Percentiles rank a stretch among this genome's conserved stretches.
These are phyloP conservation scores for Holothuria scabra DNA, from an alignment of 53 echinoderm and acorn worm species.

Conservation along the genomic window DNA sequence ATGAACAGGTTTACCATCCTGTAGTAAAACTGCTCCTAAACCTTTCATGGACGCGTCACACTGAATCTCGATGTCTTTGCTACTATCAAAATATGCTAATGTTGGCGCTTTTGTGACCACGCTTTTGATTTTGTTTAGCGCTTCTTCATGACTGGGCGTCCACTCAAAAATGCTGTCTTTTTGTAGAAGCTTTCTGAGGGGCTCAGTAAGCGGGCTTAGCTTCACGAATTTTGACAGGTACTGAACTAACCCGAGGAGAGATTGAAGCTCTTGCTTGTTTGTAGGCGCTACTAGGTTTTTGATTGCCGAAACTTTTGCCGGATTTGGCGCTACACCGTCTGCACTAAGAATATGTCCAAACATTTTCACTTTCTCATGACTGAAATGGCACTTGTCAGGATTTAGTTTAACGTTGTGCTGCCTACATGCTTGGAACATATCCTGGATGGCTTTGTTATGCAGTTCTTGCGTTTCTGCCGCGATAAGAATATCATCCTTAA, in stretches of 20 bases:
- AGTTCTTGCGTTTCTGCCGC: conserved; percentile 27
- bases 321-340: conserved; percentile 47
- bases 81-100: conserved; percentile 45
- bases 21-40: conserved; percentile 44
- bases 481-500: conserved; percentile 48
- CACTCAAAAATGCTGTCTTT: conserved; percentile 19
- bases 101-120: conserved; percentile 34
- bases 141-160: too few species aligned
- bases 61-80: conserved; percentile 40
- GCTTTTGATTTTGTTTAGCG: too few species aligned
- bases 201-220: conserved; percentile 33
- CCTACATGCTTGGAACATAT: conserved; percentile 37
- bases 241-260: conserved; percentile 39
- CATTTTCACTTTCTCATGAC: conserved; percentile 31
- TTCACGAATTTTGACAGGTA: conserved; percentile 38
- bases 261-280: conserved; percentile 51
- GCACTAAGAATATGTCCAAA: conserved; percentile 43
- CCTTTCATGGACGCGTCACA: conserved; percentile 52
- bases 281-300: conserved; percentile 33
- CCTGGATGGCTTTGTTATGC: conserved; percentile 41
- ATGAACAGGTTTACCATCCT: too few species aligned
- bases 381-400: conserved; percentile 44
- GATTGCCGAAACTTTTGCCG: conserved; percentile 46
- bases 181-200: conserved; percentile 29
- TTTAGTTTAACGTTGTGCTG: conserved; percentile 48